These are phyloP conservation scores for Alviniconcha strummeri DNA, from an alignment of 2,888 invertebrate genomes.

Conservation along the genomic window DNA sequence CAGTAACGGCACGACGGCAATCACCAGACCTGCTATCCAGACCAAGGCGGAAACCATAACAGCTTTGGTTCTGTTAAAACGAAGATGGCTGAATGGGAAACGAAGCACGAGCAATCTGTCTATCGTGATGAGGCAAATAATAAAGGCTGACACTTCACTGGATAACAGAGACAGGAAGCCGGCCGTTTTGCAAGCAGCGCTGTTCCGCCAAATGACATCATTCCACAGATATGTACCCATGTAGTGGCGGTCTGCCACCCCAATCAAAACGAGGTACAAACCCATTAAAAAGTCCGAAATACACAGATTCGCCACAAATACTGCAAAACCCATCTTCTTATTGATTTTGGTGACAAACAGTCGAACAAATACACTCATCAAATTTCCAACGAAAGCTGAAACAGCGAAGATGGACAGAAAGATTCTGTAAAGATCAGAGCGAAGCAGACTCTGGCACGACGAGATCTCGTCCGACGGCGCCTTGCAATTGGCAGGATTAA, in stretches of 20 bases:
- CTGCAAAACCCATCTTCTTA: neutral
- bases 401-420: conserved; percentile 31
- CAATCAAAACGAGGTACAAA: conserved; percentile 14
- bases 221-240: conserved; percentile 17
- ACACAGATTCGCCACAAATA: neutral
- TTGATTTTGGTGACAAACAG: neutral
- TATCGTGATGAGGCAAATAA: conserved; percentile 21
- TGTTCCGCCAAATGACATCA: conserved; percentile 3
- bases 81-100: conserved; percentile 73
- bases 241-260: conserved; percentile 13
- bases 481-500: conserved; percentile 20
- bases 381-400: conserved; percentile 32
- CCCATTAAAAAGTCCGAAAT: conserved; percentile 13
- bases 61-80: conserved; percentile 52
- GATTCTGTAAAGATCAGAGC: conserved; percentile 28
- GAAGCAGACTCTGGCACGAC: conserved; percentile 33
- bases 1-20: conserved; percentile 66
- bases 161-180: conserved; percentile 29
- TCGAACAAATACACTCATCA: conserved; percentile 27
- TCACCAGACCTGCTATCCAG: conserved; percentile 58
- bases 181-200: neutral
- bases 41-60: conserved; percentile 46
- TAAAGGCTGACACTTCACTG: conserved; percentile 16
- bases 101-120: conserved; percentile 78
- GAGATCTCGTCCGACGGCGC: conserved; percentile 37